Conservation (phyloP, 2,113 vertebrate genomes). For the Oreamnos americanus region DNA sequence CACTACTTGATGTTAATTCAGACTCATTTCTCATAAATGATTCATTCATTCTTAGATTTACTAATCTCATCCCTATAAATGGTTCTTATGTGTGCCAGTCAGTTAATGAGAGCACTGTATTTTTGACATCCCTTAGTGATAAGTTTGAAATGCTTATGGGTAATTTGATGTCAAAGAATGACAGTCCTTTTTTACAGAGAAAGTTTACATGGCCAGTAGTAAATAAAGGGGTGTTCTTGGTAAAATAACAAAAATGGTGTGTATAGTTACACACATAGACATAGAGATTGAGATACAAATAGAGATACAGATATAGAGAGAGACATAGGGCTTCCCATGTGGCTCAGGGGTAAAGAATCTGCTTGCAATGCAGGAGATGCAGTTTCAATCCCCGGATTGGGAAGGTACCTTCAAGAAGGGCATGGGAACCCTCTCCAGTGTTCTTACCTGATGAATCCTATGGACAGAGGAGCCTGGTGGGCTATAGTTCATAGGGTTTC, state of each 20-base stretch:
- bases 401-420: background rate
- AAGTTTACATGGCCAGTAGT: background rate
- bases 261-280: background rate
- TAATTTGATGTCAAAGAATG: background rate
- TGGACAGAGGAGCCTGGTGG: background rate
- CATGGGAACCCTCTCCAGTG: background rate
- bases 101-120: background rate
- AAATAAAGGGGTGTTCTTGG: background rate
- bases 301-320: background rate
- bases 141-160: background rate
- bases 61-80: conserved; percentile 58
- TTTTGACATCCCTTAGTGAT: background rate
- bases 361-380: background rate
- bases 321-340: background rate
- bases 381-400: background rate
- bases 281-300: background rate
- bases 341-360: background rate
- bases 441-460: background rate
- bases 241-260: background rate
- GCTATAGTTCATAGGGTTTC: background rate
- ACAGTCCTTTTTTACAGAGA: background rate
- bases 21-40: conserved; percentile 57
- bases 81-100: background rate
- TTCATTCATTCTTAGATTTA: conserved; percentile 62
- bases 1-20: conserved; percentile 53